Conservation (phyloP, 2,113 vertebrate species). For the Callipepla californica region DNA sequence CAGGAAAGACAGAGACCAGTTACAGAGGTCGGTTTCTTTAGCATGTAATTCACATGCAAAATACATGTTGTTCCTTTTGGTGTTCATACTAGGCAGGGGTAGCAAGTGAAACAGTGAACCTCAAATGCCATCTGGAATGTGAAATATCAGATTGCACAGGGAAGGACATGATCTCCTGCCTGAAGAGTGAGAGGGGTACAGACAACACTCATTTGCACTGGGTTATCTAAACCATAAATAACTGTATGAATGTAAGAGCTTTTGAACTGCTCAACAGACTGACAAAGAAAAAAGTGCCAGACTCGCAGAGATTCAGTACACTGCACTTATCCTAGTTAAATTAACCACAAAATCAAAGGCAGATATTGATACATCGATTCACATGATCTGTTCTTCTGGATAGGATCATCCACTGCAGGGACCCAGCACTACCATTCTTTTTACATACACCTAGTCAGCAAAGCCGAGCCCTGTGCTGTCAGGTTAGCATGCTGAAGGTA, state of each 20-base stretch:
- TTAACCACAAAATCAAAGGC: slow-evolving; percentile 12
- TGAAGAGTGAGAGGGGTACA: background rate
- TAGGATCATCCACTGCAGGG: background rate
- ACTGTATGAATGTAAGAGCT: background rate
- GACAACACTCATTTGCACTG: background rate
- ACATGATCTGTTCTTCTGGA: background rate
- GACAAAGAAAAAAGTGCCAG: background rate
- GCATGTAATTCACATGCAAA: slow-evolving; percentile 26
- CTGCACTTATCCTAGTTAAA: background rate
- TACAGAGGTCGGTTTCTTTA: slow-evolving; percentile 24
- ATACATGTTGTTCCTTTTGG: slow-evolving; percentile 7
- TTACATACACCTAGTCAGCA: background rate
- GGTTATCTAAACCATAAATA: background rate
- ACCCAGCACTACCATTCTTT: slow-evolving; percentile 3
- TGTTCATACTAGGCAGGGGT: background rate
- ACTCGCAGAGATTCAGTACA: background rate
- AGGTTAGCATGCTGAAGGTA: slow-evolving; percentile 27
- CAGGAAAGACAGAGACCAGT: slow-evolving; percentile 43
- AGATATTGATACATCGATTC: background rate
- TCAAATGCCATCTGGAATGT: slow-evolving; percentile 28
- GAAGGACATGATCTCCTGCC: background rate
- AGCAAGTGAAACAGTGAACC: slow-evolving; percentile 12
- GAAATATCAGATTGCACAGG: background rate
- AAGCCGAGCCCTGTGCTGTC: slow-evolving; percentile 18
- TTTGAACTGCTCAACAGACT: background rate